Base-by-base conservation (phyloP, 2,797 vertebrate genomes). In the Netta rufina region DNA sequence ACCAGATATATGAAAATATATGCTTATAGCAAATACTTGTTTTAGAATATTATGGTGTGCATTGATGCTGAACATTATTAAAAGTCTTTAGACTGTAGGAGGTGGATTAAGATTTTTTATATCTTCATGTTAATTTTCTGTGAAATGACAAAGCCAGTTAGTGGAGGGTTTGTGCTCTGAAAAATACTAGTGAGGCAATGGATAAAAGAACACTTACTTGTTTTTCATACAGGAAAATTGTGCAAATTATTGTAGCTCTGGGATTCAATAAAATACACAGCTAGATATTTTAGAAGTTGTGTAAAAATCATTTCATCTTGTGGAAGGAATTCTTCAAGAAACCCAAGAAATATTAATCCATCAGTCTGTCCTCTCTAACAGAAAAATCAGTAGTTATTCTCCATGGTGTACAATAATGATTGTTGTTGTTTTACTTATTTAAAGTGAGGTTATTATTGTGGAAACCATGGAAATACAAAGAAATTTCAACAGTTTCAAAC, bases 231-330 rank as follows among this genome's bases (percentile, higher is more conserved):
- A 67, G 47, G 14, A 56, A 91, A 90, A 92, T 4, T 24, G 1
- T 47, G 33, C 61, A 58, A 91, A 88, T 27, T 49, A 72, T 45
- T 93, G 21, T 69, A 74, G 38, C 43, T 95, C 56, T 96, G 45
- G 30, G 41, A 79, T 33, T 62, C 61, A 93, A 36, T 82, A 91
- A 84, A 18, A 61, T 22, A 58, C 43, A 79, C 72, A 94, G 71
- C n/a, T 83, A 93, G 38, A 67, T 83, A 76, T 87, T 94, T 96
- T 85, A 82, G 64, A 94, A 90, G 30, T 60, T 90, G 7, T 21
- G 84, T 19, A 95, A 86, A 92, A 57, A 85, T 77, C 17, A 30
- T 39, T 89, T 88, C 13, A 91, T 89, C 47, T 41, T 54, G 20
- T 39, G 87, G 73, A 84, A 87, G 7, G 6, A 95, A 38, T 33